Conservation (phyloP, 2,888 invertebrate species). For the Formica aserva region DNA sequence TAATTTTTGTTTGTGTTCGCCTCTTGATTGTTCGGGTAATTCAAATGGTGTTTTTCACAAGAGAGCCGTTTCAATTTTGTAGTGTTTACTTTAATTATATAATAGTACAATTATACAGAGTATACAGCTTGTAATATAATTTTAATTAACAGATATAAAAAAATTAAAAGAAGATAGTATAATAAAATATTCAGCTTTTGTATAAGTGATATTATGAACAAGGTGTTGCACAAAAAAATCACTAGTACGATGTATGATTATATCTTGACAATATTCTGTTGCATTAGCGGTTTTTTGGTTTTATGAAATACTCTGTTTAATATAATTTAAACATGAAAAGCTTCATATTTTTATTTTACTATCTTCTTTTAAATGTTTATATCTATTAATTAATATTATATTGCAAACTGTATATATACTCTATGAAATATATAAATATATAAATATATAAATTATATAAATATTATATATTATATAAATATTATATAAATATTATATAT, state of each 20-base stretch:
- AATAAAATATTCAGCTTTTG: not conserved
- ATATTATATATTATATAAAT: too few species aligned
- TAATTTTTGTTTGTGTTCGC: too few species aligned
- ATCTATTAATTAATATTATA: not conserved
- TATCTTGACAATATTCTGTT: too few species aligned
- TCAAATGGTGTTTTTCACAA: too few species aligned
- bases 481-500: too few species aligned
- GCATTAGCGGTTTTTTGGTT: not conserved
- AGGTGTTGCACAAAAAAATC: not conserved
- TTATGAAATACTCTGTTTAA: not conserved
- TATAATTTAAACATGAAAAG: not conserved
- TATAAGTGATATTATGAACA: constrained; percentile 10
- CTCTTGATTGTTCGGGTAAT: too few species aligned
- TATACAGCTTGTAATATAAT: not conserved
- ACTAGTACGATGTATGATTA: not conserved
- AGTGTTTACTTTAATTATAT: not conserved
- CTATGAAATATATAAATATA: not conserved
- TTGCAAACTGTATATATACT: not conserved
- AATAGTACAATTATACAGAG: not conserved
- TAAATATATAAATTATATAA: too few species aligned
- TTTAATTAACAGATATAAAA: not conserved
- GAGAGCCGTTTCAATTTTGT: too few species aligned
- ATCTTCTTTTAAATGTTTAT: not conserved
- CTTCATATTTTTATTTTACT: not conserved
- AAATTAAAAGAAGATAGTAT: not conserved